Evolutionary conservation across 2,888 invertebrate genomes (phyloP), one percentile per base, ranked within the genome.

Genomic region (Parelbella ahira): DNA sequence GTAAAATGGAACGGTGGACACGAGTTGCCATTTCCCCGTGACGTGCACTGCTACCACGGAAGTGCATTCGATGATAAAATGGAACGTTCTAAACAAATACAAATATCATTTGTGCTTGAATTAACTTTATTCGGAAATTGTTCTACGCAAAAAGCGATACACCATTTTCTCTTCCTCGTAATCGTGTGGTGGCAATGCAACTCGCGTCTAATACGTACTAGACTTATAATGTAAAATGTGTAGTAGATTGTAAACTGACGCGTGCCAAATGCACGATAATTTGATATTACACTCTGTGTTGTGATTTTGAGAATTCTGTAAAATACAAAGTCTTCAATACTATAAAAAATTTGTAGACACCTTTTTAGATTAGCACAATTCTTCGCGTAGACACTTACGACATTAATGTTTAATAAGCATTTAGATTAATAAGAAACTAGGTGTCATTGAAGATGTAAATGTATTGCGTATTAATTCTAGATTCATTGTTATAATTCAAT

Each of bases 241-340:
- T 28, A 66, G 71, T 73, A 75, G 75, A 42, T 45, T 44, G 48
- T 56, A 55, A 56, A 51, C 37, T 56, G 61, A 59, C 60, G 58
- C 79, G 86, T 84, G 86, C 83, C 75, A 66, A 68, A 57, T 56
- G 86, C 86, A 82, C 86, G 83, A 72, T 74, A 82, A 83, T 83
- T 60, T 80, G 80, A 84, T 84, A 84, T 82, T 84, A 87, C 88
- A 88, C 88, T 88, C 88, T 88, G 88, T 88, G 88, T 88, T 88
- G 88, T 88, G 88, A 88, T 87, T 86, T 88, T 88, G 78, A 83
- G 80, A 74, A 79, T 82, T 87, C 87, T 87, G 87, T 88, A 87
- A 77, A 86, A 78, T 86, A 82, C 74, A 79, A 76, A 77, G 58
- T 78, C 80, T 80, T 75, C 60, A 75, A 68, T 73, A 78, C 68